phyloP scores from a whole-genome alignment of 2,113 vertebrate genomes.

The Astur gentilis region DNA sequence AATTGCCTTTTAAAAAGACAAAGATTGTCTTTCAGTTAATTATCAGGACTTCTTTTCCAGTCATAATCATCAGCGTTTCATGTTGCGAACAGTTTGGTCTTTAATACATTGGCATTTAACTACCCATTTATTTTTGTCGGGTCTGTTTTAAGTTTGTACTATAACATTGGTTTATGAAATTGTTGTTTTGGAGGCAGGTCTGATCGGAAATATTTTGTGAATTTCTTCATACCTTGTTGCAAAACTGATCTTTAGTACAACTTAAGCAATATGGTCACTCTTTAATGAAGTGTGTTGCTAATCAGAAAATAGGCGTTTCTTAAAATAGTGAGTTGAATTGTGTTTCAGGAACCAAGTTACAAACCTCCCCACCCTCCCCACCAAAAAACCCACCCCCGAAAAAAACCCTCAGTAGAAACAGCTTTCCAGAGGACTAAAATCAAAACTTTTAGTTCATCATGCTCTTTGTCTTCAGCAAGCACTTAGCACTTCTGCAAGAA shows the following conservation, averaged over 20 bases:
- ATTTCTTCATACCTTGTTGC: neutral
- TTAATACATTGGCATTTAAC: conserved; percentile 60
- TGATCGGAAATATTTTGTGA: neutral
- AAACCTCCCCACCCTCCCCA: neutral
- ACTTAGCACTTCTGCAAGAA: neutral
- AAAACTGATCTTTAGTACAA: neutral
- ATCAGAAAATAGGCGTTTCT: neutral
- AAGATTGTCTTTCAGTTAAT: conserved; percentile 35
- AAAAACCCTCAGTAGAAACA: neutral
- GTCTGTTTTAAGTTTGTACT: conserved; percentile 64
- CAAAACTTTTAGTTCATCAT: neutral
- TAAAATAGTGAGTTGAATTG: neutral
- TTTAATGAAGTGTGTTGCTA: neutral
- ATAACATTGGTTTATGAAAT: conserved; percentile 1
- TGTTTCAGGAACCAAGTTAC: neutral
- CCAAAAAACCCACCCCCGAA: neutral
- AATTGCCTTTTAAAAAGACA: neutral
- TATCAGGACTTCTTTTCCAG: conserved; percentile 37
- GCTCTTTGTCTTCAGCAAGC: neutral
- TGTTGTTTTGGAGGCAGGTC: neutral
- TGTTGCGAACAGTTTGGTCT: conserved; percentile 56
- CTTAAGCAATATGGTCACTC: neutral
- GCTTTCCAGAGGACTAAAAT: neutral
- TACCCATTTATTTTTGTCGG: conserved; percentile 65
- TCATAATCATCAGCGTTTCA: conserved; percentile 61